Evolutionary conservation across 2,888 invertebrate species (phyloP), one percentile per base, ranked within the genome.

Genomic region (Allacma fusca): DNA sequence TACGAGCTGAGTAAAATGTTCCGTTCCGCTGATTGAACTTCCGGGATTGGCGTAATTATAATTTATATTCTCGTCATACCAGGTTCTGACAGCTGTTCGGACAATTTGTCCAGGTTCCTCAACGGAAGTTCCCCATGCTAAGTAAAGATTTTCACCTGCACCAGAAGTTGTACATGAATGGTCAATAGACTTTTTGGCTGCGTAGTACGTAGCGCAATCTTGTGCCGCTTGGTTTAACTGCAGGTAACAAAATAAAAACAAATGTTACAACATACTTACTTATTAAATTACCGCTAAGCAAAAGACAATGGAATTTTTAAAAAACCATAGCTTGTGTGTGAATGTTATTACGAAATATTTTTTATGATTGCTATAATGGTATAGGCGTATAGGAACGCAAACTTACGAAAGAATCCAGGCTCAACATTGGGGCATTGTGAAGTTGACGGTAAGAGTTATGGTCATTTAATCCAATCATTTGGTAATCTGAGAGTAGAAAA

Each of bases 141-240:
- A n/a, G 23, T 40, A 70, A 29, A 70, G 44, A 43, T 70, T 70
- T 43, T 70, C 43, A 0, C 43, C 70, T 1, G 70, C 40, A 24
- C 43, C 43, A 23, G 19, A 12, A n/a, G 70, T 70, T 21, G 21
- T 70, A 13, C 70, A 70, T 7, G 43, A 43, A 23, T 70, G 43
- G 21, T 70, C 70, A 23, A 70, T 70, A 7, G 16, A 1, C 1
- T 23, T 12, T 13, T 43, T 70, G 2, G 21, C 0, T 5, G 40
- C 70, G 43, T 70, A 70, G 23, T 70, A 70, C 1, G 21, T 19
- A 1, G 70, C 70, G 23, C 70, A 70, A 2, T 29, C 16, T 21
- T 29, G 16, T 21, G 70, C 70, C 23, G 4, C 43, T 9, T 19
- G n/a, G 43, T 43, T 24, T 2, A 70, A 23, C 70, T 70, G 23